Evolutionary conservation across 2,797 vertebrate genomes (phyloP).

Genomic region (Coregonus ussuriensis): DNA sequence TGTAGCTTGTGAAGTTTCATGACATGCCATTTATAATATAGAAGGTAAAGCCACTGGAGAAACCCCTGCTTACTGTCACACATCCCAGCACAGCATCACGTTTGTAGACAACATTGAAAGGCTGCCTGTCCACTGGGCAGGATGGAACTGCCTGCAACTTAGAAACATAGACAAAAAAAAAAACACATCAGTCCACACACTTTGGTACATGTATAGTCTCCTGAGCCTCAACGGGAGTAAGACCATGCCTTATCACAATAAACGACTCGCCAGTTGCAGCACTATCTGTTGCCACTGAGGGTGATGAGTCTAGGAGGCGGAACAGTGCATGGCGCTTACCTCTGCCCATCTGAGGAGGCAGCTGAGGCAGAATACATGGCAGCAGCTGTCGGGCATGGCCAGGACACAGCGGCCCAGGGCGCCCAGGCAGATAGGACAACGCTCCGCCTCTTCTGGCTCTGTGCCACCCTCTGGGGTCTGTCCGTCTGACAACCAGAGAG

Average conservation of each 20-base stretch:
- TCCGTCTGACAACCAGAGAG: conserved; percentile 48
- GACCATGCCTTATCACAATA: background rate
- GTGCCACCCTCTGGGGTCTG: conserved; percentile 65
- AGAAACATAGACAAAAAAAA: conserved; percentile 13
- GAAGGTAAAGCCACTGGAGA: background rate
- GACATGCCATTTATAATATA: background rate
- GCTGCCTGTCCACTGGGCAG: conserved; percentile 92
- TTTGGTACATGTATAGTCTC: background rate
- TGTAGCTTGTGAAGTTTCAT: background rate
- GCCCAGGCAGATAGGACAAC: conserved; percentile 93
- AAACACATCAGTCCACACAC: background rate
- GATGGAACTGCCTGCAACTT: conserved; percentile 84
- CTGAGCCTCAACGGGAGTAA: background rate
- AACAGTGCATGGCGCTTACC: conserved; percentile 67
- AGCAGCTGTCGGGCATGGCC: conserved; percentile 90
- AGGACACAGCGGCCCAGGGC: conserved; percentile 80
- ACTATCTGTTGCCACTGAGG: background rate
- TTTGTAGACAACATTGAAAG: conserved; percentile 85
- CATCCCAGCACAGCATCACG: conserved; percentile 76
- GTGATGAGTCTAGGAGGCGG: background rate
- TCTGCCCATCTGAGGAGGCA: conserved; percentile 97
- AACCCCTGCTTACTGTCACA: conserved; percentile 77
- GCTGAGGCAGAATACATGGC: conserved; percentile 89
- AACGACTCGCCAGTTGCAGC: background rate
- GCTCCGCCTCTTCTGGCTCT: conserved; percentile 73